Evolutionary conservation across 1,140 invertebrate species (phyloP).

Genomic region (Philotrypesis tridentata): DNA sequence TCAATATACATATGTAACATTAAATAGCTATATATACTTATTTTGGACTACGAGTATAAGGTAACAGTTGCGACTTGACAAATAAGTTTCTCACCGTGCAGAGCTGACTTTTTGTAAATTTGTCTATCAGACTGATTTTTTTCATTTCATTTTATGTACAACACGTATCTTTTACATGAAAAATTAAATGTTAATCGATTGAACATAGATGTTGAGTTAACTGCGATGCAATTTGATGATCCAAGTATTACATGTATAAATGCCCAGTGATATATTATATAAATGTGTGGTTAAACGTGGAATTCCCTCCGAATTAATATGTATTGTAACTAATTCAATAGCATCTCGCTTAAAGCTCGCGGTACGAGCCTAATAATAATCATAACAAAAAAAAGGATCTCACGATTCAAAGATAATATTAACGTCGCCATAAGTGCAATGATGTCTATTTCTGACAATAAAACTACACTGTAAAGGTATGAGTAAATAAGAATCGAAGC

Average conservation of each 20-base stretch:
- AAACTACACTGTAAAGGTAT: conserved; percentile 30
- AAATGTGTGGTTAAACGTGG: not conserved
- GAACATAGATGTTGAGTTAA: conserved; percentile 30
- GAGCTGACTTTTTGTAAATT: conserved; percentile 37
- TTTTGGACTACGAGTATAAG: not conserved
- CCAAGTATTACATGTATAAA: conserved; percentile 17
- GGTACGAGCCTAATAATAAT: conserved; percentile 22
- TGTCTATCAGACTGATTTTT: conserved; percentile 44
- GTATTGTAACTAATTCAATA: conserved; percentile 37
- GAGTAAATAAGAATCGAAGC: conserved; percentile 21
- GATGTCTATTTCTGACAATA: conserved; percentile 45
- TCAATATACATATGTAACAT: not conserved
- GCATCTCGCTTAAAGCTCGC: conserved; percentile 29
- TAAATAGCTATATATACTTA: not conserved
- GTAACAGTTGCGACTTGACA: not conserved
- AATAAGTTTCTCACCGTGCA: conserved; percentile 12
- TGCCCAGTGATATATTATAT: not conserved
- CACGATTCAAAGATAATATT: conserved; percentile 35
- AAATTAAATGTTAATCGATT: conserved; percentile 7
- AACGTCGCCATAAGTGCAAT: conserved; percentile 44
- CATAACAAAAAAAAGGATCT: conserved; percentile 32
- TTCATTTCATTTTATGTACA: conserved; percentile 30
- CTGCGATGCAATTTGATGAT: conserved; percentile 23
- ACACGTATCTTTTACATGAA: conserved; percentile 25
- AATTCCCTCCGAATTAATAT: not conserved